Conservation (phyloP, 2,113 vertebrate genomes). For the Pitta sordida region DNA sequence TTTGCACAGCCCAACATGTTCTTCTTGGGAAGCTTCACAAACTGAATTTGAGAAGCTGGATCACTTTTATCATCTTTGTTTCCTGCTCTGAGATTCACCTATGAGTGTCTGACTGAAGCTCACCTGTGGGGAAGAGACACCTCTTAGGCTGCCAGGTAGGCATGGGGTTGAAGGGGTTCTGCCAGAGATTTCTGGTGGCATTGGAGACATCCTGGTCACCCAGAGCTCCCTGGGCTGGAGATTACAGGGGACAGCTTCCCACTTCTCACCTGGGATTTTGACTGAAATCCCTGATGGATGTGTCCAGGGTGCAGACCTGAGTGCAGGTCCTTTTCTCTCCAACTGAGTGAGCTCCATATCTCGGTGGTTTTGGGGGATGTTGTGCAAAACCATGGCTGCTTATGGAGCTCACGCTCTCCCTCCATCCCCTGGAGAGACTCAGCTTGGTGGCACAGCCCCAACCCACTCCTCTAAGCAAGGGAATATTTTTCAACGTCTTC, state of each 20-base stretch:
- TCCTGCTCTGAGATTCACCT: neutral
- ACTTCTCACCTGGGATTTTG: neutral
- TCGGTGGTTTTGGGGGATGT: neutral
- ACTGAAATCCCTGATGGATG: neutral
- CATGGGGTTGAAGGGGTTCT: neutral
- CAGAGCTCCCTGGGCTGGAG: neutral
- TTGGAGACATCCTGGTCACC: no score
- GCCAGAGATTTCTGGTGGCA: neutral
- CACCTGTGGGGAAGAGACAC: neutral
- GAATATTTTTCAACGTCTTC: neutral
- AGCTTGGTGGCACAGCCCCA: neutral
- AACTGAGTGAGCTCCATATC: neutral
- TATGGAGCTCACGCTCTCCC: fast-evolving
- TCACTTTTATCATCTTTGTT: neutral
- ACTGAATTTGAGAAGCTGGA: neutral
- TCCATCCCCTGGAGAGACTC: neutral
- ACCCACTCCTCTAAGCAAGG: neutral
- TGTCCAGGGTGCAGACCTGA: neutral
- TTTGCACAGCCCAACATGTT: fast-evolving
- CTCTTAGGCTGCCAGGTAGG: neutral
- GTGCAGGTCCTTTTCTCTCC: neutral
- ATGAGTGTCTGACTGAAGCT: neutral
- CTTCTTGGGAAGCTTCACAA: neutral
- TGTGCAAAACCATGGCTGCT: neutral
- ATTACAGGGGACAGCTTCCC: neutral